Conservation (phyloP, 2,113 vertebrate species). For the Hiodon tergisus region DNA sequence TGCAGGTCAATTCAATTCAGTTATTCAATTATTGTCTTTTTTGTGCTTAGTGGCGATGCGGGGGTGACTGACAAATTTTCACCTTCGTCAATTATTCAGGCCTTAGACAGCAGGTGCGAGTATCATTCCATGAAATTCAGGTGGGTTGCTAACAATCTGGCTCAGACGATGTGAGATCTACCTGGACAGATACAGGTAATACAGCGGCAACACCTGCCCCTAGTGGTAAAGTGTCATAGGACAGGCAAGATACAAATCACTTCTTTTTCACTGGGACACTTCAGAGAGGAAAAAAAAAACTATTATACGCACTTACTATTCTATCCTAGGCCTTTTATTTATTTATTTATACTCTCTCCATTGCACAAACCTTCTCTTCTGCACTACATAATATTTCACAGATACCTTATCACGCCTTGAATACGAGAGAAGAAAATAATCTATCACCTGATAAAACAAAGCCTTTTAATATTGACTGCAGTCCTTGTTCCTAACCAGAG, state of each 20-base stretch:
- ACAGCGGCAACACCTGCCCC: too few species aligned
- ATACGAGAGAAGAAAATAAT: background rate
- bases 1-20: background rate
- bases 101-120: too few species aligned
- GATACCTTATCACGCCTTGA: background rate
- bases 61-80: background rate
- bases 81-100: background rate
- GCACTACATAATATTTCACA: conserved; percentile 1
- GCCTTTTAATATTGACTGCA: conserved; percentile 5
- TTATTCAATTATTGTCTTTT: background rate
- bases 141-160: too few species aligned
- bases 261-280: too few species aligned
- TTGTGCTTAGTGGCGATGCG: background rate
- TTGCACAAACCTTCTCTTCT: background rate
- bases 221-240: too few species aligned
- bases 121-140: too few species aligned
- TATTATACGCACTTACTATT: too few species aligned
- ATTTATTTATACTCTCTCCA: background rate
- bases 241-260: too few species aligned
- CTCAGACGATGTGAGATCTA: too few species aligned
- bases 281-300: too few species aligned
- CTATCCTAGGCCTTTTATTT: background rate
- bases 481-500: background rate
- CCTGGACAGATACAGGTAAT: too few species aligned
- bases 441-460: conserved; percentile 16